Evolutionary conservation across 2,888 invertebrate genomes (phyloP).

Genomic region (Iphiclides podalirius): DNA sequence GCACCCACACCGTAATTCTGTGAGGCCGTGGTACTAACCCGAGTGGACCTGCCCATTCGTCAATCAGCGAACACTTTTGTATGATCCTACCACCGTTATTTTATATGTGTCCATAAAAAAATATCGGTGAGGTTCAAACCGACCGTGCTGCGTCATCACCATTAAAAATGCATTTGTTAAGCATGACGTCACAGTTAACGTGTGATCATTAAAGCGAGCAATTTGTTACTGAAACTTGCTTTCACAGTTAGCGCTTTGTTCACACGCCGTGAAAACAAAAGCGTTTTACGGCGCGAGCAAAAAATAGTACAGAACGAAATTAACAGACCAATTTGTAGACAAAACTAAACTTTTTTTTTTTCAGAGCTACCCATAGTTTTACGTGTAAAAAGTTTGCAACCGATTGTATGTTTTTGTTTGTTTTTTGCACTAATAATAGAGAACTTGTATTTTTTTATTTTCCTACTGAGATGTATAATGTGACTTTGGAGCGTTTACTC

Average conservation of each 20-base stretch:
- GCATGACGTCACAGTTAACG: background rate
- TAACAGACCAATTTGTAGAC: slow-evolving; percentile 13
- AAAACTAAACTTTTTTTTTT: slow-evolving; percentile 3
- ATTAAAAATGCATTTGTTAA: background rate
- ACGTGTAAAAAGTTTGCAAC: background rate
- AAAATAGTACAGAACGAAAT: slow-evolving; percentile 9
- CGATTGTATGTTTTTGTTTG: background rate
- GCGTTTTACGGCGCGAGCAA: background rate
- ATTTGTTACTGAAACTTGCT: background rate
- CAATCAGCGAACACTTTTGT: no score
- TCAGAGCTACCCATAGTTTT: background rate
- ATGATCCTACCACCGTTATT: no score
- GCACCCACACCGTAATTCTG: no score
- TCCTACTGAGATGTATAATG: no score
- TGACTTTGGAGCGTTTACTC: no score
- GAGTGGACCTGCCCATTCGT: no score
- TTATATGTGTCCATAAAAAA: no score
- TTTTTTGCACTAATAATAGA: no score
- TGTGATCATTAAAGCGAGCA: background rate
- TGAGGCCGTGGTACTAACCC: no score
- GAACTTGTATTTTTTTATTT: no score
- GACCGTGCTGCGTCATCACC: no score
- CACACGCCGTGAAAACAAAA: slow-evolving; percentile 11
- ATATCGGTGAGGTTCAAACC: no score
- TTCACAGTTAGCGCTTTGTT: slow-evolving; percentile 12